These are phyloP conservation scores for Archilochus colubris DNA, from an alignment of 2,113 vertebrate genomes.

Conservation along the genomic window DNA sequence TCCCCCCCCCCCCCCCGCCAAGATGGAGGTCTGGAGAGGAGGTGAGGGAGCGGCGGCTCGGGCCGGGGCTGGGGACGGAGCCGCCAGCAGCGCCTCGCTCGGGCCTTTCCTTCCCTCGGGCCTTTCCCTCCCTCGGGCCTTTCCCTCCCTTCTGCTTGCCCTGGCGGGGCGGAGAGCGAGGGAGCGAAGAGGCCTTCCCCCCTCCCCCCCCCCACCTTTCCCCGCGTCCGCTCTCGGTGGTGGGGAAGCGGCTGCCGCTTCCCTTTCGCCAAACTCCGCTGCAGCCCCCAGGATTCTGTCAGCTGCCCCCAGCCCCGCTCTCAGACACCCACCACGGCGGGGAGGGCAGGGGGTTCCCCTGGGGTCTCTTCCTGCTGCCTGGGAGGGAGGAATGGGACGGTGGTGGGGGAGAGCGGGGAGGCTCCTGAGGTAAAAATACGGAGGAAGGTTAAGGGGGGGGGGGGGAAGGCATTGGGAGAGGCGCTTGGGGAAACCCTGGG, in stretches of 20 bases:
- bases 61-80: background rate
- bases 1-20: background rate
- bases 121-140: background rate
- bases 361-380: background rate
- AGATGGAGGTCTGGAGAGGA: slow-evolving; percentile 43
- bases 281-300: background rate
- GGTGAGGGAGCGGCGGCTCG: background rate
- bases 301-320: no score
- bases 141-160: background rate
- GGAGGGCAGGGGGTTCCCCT: background rate
- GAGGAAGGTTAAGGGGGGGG: background rate
- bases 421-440: no score
- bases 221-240: no score
- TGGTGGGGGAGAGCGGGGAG: background rate
- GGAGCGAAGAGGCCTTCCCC: background rate
- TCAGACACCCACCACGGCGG: background rate
- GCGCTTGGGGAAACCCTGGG: background rate
- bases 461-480: background rate
- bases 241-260: background rate
- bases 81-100: background rate
- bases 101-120: background rate
- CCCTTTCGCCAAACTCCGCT: background rate
- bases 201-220: no score
- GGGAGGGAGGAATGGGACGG: background rate
- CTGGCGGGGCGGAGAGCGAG: background rate